phyloP scores from a whole-genome alignment of 1,140 invertebrate species.

The Drosophila lini region DNA sequence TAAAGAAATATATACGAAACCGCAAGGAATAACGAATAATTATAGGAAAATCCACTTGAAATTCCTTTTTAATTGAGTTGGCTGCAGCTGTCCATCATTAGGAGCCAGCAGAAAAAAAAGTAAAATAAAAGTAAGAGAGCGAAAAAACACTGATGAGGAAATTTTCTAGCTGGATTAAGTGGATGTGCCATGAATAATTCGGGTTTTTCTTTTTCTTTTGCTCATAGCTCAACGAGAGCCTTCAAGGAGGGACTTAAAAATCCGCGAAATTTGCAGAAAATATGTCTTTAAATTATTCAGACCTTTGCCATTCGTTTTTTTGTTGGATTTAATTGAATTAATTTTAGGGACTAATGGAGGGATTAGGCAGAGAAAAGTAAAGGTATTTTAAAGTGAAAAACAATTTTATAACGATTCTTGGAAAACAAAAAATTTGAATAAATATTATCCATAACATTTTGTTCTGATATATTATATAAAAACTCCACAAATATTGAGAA shows the following conservation, averaged over 20 bases:
- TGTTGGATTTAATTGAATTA: slow-evolving; percentile 32
- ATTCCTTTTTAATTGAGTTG: slow-evolving; percentile 73
- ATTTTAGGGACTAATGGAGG: background rate
- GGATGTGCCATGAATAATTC: slow-evolving; percentile 40
- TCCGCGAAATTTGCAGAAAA: background rate
- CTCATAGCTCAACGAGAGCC: background rate
- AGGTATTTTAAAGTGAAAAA: no score
- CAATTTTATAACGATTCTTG: no score
- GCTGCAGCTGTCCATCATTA: slow-evolving; percentile 49
- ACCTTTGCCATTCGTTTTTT: slow-evolving; percentile 2
- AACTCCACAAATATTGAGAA: background rate
- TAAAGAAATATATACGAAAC: slow-evolving; percentile 28
- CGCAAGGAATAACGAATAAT: slow-evolving; percentile 56
- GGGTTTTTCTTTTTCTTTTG: slow-evolving; percentile 11
- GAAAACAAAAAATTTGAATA: no score
- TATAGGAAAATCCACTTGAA: slow-evolving; percentile 56
- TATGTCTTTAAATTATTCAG: slow-evolving; percentile 5
- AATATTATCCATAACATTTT: background rate
- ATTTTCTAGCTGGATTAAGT: slow-evolving; percentile 40
- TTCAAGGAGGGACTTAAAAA: slow-evolving; percentile 1
- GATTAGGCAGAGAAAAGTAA: background rate
- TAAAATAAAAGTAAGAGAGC: background rate
- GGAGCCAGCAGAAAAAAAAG: slow-evolving; percentile 4
- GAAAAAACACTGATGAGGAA: background rate
- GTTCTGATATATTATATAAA: no score